Conservation (phyloP, 1,140 invertebrate genomes). For the Helicoverpa zea region DNA sequence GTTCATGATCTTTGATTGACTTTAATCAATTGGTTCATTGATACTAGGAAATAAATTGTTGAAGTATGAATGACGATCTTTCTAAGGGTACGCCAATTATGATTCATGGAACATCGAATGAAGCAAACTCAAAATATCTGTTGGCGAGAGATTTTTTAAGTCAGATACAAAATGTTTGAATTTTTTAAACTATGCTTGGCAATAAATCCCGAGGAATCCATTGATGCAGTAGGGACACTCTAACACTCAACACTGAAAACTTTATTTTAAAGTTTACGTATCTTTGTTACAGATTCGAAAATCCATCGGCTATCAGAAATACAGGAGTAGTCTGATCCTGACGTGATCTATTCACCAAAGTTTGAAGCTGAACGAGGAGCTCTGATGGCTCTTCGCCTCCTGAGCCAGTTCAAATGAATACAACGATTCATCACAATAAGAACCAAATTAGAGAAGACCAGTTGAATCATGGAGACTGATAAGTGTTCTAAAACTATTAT, state of each 20-base stretch:
- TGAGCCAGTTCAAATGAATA: conserved; percentile 42
- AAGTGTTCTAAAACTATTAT: conserved; percentile 68
- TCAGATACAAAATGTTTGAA: not conserved
- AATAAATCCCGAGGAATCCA: conserved; percentile 14
- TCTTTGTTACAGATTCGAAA: conserved; percentile 47
- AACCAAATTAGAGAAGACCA: conserved; percentile 65
- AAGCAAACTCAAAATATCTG: not conserved
- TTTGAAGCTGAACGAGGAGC: conserved; percentile 8
- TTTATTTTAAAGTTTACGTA: conserved; percentile 22
- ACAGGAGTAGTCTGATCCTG: conserved; percentile 11
- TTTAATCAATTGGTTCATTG: conserved; percentile 45
- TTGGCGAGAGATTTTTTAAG: too few species aligned
- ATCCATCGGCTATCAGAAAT: conserved; percentile 22
- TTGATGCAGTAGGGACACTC: not conserved
- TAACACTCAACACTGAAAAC: not conserved
- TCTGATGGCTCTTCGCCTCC: conserved; percentile 24
- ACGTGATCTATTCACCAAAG: conserved; percentile 22
- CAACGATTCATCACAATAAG: conserved; percentile 67
- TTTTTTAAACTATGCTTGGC: conserved; percentile 9
- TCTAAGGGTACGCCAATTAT: conserved; percentile 15
- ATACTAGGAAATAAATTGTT: conserved; percentile 40
- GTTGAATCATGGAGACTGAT: conserved; percentile 69
- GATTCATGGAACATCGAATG: not conserved
- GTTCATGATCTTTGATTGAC: conserved; percentile 47
- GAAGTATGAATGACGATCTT: conserved; percentile 38